Evolutionary conservation across 2,113 vertebrate species (phyloP).

Genomic region (Charadrius vociferus): DNA sequence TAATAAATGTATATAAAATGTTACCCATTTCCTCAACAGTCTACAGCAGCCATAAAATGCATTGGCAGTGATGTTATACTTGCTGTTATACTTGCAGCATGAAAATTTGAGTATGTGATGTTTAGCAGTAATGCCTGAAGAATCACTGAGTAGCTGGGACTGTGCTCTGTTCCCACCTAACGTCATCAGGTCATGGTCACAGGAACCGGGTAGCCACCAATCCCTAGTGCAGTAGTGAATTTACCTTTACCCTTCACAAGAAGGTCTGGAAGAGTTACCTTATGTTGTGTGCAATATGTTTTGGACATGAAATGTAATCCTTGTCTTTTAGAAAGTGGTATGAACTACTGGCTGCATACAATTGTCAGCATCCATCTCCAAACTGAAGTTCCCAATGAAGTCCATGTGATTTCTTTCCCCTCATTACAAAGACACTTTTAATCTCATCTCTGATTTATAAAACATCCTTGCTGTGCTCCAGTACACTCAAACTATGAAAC

Average conservation of each 20-base stretch:
- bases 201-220: rapidly evolving
- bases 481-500: background rate
- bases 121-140: background rate
- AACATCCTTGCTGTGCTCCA: background rate
- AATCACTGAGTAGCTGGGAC: background rate
- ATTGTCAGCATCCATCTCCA: background rate
- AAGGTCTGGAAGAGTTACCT: background rate
- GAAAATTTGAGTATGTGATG: background rate
- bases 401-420: background rate
- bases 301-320: background rate
- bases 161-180: background rate
- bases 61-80: background rate
- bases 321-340: background rate
- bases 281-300: background rate
- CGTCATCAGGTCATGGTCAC: background rate
- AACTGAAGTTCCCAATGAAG: background rate
- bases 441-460: background rate
- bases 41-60: background rate
- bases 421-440: background rate
- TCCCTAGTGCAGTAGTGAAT: background rate
- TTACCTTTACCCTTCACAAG: background rate
- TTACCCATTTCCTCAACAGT: background rate
- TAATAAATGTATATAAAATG: background rate
- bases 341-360: background rate
- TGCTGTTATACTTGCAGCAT: background rate